phyloP scores from a whole-genome alignment of 2,888 invertebrate species.

The Amiota minor region DNA sequence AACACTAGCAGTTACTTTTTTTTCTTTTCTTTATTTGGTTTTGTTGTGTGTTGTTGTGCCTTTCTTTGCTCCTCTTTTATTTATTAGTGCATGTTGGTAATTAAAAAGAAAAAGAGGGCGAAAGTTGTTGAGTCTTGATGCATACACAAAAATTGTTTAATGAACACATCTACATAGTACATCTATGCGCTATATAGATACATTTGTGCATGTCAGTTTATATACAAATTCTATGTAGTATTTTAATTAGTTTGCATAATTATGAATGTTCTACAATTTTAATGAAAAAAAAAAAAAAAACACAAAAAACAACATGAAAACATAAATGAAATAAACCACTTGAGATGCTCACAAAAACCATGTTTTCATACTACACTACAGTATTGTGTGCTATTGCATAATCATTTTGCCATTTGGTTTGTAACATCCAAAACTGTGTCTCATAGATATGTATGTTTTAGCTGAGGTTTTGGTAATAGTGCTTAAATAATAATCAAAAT shows the following conservation, averaged over 20 bases:
- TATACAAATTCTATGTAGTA: conserved; percentile 46
- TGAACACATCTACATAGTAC: conserved; percentile 46
- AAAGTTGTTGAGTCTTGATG: conserved; percentile 35
- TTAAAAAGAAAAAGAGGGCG: conserved; percentile 58
- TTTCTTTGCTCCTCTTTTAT: conserved; percentile 37
- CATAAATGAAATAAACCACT: conserved; percentile 2
- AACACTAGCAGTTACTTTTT: too few species aligned
- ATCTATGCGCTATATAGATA: neutral
- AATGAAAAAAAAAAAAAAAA: conserved; percentile 2
- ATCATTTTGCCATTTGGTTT: too few species aligned
- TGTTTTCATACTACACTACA: too few species aligned
- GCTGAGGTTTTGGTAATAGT: too few species aligned
- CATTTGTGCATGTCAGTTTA: neutral
- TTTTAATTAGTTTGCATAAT: conserved; percentile 68
- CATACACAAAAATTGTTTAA: conserved; percentile 7
- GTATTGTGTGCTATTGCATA: too few species aligned
- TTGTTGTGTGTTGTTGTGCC: conserved; percentile 7
- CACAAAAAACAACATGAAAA: neutral
- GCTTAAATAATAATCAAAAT: too few species aligned
- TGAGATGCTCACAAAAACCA: conserved; percentile 5
- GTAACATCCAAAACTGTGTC: too few species aligned
- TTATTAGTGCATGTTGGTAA: conserved; percentile 63
- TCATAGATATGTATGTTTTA: too few species aligned
- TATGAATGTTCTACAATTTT: conserved; percentile 49
- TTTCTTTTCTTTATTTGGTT: neutral